Evolutionary conservation across 92 coral and sea anemone genomes (phyloP).

Genomic region (Epizoanthus stellaris): DNA sequence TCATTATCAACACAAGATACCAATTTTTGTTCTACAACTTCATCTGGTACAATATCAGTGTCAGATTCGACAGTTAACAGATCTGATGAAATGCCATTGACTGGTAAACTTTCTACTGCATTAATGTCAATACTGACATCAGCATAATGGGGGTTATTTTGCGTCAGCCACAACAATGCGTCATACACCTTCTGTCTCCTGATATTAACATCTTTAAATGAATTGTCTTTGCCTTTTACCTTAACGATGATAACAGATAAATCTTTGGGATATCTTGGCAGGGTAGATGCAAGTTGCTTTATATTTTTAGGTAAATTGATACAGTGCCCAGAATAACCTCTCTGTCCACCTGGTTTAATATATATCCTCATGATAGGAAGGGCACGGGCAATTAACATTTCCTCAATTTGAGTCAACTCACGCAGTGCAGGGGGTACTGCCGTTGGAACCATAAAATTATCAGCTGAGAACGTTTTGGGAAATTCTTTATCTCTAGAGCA

Average conservation of each 20-base stretch:
- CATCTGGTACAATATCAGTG: constrained; percentile 46
- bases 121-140: constrained; percentile 14
- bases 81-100: constrained; percentile 53
- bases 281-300: too few species aligned
- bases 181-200: constrained; percentile 27
- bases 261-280: background rate
- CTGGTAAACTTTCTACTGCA: constrained; percentile 46
- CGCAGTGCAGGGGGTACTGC: constrained; percentile 13
- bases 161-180: constrained; percentile 23
- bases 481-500: constrained; percentile 40
- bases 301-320: background rate
- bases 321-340: constrained; percentile 25
- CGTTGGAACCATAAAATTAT: constrained; percentile 25
- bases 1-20: constrained; percentile 1
- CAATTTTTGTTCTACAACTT: constrained; percentile 33
- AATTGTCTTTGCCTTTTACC: too few species aligned
- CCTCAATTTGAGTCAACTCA: constrained; percentile 11
- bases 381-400: too few species aligned
- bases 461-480: constrained; percentile 39
- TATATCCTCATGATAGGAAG: constrained; percentile 1
- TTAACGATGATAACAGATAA: background rate
- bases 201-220: constrained; percentile 25
- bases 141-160: constrained; percentile 61
- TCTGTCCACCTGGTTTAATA: background rate
- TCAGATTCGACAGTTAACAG: constrained; percentile 54